A percentile compares a stretch with the other conserved stretches of the same genome.
These are phyloP conservation scores for Syngnathus typhle DNA, from an alignment of 2,113 vertebrate genomes.

Conservation along the genomic window DNA sequence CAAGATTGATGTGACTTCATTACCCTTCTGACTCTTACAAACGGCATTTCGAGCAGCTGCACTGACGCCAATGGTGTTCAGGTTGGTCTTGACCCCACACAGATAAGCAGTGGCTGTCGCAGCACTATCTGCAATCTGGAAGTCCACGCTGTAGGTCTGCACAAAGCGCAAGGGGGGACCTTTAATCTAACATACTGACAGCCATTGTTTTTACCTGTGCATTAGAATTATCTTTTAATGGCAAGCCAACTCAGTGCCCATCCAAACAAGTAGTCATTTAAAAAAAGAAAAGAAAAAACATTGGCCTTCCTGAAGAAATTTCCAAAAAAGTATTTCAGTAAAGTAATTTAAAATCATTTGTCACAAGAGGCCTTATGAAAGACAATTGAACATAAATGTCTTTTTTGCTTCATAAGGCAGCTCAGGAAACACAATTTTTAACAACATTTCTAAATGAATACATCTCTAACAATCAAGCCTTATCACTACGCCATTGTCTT, in stretches of 20 bases:
- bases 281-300: too few species aligned
- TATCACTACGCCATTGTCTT: background rate
- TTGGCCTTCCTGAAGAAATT: too few species aligned
- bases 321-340: too few species aligned
- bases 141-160: conserved; percentile 73
- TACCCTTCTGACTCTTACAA: conserved; percentile 70
- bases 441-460: too few species aligned
- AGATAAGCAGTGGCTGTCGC: conserved; percentile 72
- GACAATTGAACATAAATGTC: too few species aligned
- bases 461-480: too few species aligned
- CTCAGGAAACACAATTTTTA: too few species aligned
- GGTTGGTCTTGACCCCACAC: conserved; percentile 73
- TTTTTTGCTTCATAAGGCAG: too few species aligned
- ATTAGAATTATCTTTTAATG: background rate
- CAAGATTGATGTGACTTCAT: conserved; percentile 74
- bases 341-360: too few species aligned
- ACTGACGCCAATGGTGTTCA: conserved; percentile 65
- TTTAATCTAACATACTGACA: background rate
- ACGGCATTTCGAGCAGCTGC: conserved; percentile 65
- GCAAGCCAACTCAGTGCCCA: too few species aligned
- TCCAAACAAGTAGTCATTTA: too few species aligned
- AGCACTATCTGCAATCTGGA: conserved; percentile 73
- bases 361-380: too few species aligned
- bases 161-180: background rate
- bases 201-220: background rate